phyloP scores from a whole-genome alignment of 2,888 invertebrate species.

The Microplitis deprimator region DNA sequence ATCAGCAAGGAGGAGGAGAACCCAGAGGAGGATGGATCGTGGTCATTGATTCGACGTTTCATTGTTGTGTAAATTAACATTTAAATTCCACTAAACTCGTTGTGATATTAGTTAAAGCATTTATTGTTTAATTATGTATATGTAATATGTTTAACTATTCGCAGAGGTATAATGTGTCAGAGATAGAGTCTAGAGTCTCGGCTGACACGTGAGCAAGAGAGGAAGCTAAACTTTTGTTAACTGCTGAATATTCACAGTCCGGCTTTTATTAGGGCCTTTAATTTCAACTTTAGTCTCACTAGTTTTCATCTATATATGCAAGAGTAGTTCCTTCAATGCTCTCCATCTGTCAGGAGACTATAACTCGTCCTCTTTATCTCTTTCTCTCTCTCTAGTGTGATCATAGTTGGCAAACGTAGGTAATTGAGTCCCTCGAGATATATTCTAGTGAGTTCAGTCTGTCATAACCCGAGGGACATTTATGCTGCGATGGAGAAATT shows the following conservation, averaged over 20 bases:
- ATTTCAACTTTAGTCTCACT: conserved; percentile 1
- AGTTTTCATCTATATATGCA: neutral
- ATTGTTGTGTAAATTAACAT: conserved; percentile 1
- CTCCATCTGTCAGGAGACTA: conserved; percentile 5
- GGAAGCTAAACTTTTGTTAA: neutral
- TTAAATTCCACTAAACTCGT: neutral
- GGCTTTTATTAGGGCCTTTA: neutral
- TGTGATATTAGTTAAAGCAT: neutral
- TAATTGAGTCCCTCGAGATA: conserved; percentile 52
- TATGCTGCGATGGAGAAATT: conserved; percentile 19
- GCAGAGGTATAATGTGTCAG: too few species aligned
- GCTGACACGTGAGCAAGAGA: neutral
- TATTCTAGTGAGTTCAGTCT: conserved; percentile 26
- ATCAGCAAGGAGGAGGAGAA: neutral
- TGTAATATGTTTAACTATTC: neutral
- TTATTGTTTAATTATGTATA: conserved; percentile 1
- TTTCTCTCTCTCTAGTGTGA: conserved; percentile 24
- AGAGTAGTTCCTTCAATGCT: conserved; percentile 10
- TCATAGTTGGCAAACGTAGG: conserved; percentile 46
- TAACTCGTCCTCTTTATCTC: neutral
- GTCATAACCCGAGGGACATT: conserved; percentile 33
- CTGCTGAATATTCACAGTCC: neutral
- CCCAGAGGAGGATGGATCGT: neutral
- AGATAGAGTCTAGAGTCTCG: too few species aligned
- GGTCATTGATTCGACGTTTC: neutral